Evolutionary conservation across 2,888 invertebrate genomes (phyloP), one percentile per base, ranked within the genome.

Genomic region (Apamea anceps): DNA sequence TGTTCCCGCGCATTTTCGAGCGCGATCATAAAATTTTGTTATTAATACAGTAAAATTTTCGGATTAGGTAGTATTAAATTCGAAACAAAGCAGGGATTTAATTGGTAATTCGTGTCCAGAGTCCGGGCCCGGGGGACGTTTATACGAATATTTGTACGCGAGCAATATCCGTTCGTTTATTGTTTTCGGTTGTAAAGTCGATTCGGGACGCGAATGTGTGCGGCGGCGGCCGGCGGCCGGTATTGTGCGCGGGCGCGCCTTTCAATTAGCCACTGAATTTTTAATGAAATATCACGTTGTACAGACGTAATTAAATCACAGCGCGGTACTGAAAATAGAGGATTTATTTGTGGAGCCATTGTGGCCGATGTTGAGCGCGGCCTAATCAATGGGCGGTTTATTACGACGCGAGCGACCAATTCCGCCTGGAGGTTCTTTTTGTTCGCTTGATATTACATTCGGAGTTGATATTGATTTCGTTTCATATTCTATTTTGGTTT

Each of bases 11-110:
- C 93, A 94, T 94, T 91, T 93, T 92, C 89, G 90, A 90, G 91
- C 88, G 88, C 91, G 90, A 88, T 95, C 96, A 93, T 96, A 96
- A 96, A 96, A 93, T 92, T 87, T 95, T 95, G 95, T 95, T 95
- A 95, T 95, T 96, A 95, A 96, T 96, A 95, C 96, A 96, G 95
- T 96, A 94, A 96, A 96, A 96, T 96, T 85, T 96, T 96, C 94
- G 93, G 96, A 96, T 96, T 96, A 95, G 95, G 94, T 95, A 93
- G 94, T 95, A 95, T 96, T 95, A 95, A 95, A 96, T 95, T 95
- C 93, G 95, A 95, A 96, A 96, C 96, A 96, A 96, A 95, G 95
- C 95, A 93, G 94, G 93, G 94, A 94, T 96, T 96, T 96, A 95
- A 96, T 96, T 96, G 95, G 95, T 93, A 92, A 93, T 94, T 93